phyloP scores from a whole-genome alignment of 1,140 invertebrate genomes.

The Tenebrio molitor region DNA sequence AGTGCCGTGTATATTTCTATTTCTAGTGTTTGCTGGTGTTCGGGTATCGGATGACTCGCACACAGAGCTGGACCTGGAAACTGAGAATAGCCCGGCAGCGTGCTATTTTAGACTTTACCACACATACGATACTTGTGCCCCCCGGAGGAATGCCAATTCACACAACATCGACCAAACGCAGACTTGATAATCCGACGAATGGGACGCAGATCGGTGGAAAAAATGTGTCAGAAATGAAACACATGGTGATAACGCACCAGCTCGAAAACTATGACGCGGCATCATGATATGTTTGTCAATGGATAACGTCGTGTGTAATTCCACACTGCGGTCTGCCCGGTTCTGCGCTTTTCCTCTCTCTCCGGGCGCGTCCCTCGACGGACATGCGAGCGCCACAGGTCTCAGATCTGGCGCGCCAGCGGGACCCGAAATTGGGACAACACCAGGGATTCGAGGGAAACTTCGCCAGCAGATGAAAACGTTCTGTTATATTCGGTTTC shows the following conservation, averaged over 20 bases:
- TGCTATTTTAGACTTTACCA: constrained; percentile 53
- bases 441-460: neutral
- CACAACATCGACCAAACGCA: constrained; percentile 14
- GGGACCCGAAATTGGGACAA: too few species aligned
- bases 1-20: constrained; percentile 43
- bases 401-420: neutral
- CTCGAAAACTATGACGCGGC: neutral
- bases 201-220: neutral
- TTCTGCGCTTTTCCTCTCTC: neutral
- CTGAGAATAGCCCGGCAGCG: constrained; percentile 53
- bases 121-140: constrained; percentile 38
- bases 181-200: constrained; percentile 4
- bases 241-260: neutral
- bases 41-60: constrained; percentile 40
- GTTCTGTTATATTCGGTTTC: constrained; percentile 43
- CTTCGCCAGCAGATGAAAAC: neutral
- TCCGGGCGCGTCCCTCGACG: neutral
- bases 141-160: constrained; percentile 14
- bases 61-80: constrained; percentile 51
- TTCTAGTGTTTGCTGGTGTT: constrained; percentile 44
- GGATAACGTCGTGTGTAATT: neutral
- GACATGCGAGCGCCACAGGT: too few species aligned
- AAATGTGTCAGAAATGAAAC: neutral
- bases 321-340: neutral
- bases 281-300: neutral